Conservation (phyloP, 2,113 vertebrate species). For the Columbina picui region DNA sequence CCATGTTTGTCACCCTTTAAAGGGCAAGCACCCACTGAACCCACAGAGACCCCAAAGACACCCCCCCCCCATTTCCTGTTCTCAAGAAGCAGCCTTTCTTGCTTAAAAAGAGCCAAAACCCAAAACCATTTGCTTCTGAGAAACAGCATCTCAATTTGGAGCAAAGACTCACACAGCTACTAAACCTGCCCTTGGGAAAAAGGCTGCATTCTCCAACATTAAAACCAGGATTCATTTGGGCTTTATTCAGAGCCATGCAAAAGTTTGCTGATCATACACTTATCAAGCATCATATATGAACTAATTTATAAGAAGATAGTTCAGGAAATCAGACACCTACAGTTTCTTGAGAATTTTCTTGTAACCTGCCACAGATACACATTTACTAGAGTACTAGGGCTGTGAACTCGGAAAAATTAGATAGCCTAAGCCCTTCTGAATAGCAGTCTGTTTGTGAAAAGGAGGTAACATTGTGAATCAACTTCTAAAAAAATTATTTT, state of each 20-base stretch:
- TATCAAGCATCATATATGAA: neutral
- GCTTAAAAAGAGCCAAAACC: neutral
- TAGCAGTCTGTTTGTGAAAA: neutral
- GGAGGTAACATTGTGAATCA: neutral
- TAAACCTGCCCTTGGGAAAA: neutral
- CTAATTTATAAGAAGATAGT: neutral
- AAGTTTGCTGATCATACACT: neutral
- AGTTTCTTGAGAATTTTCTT: neutral
- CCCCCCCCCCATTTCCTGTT: neutral
- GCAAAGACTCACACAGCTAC: neutral
- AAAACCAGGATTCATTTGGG: neutral
- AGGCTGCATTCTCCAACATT: neutral
- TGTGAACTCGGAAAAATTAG: neutral
- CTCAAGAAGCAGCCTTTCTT: neutral
- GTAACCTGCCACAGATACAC: neutral
- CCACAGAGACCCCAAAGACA: neutral
- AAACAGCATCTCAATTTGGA: neutral
- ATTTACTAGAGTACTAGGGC: neutral
- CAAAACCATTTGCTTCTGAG: neutral
- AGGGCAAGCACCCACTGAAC: neutral
- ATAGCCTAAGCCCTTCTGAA: neutral
- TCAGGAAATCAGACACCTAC: neutral
- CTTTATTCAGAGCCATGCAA: neutral
- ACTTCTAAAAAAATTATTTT: neutral
- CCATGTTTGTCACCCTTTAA: neutral